phyloP scores from a whole-genome alignment of 2,113 vertebrate species.

The Dendrocopos noguchii region DNA sequence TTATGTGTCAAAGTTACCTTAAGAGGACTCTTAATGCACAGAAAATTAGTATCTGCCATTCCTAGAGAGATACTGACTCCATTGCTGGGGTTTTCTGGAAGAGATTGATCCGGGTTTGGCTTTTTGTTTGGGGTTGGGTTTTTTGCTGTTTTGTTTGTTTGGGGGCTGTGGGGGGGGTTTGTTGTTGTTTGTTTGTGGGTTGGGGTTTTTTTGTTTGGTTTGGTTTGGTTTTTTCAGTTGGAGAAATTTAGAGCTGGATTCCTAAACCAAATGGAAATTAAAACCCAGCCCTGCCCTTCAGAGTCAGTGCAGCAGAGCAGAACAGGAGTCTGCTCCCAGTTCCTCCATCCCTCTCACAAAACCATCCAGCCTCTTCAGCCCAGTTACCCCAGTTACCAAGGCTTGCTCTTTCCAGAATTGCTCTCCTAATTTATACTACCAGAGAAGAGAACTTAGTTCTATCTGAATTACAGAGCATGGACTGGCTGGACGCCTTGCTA shows the following conservation, averaged over 20 bases:
- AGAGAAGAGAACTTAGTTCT: neutral
- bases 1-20: neutral
- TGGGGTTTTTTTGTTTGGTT: neutral
- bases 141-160: neutral
- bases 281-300: neutral
- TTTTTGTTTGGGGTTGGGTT: neutral
- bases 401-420: neutral
- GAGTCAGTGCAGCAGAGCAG: rapidly evolving
- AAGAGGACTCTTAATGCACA: neutral
- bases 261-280: neutral
- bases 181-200: no score
- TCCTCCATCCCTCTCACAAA: neutral
- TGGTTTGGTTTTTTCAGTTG: no score
- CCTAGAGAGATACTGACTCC: neutral
- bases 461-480: neutral
- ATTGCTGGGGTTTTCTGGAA: neutral
- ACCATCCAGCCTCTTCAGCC: neutral
- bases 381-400: neutral
- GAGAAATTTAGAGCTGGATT: neutral
- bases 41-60: neutral
- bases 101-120: neutral
- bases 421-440: neutral
- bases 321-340: neutral
- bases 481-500: neutral
- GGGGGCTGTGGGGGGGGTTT: no score